Conservation (phyloP, 2,888 invertebrate genomes). For the Patella ulyssiponensis region DNA sequence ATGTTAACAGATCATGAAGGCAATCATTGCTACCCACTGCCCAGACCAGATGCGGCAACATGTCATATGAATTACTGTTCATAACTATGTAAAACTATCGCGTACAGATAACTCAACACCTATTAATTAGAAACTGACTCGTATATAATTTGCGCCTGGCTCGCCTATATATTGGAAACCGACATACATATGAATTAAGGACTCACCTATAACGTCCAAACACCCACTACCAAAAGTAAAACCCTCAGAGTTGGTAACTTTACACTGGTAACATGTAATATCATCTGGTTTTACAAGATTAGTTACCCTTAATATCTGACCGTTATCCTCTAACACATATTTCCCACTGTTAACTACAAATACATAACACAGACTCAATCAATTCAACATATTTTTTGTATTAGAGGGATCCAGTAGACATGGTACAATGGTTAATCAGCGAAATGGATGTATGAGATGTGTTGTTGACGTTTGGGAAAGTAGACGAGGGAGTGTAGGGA, state of each 20-base stretch:
- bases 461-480: too few relatives aligned
- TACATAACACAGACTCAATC: too few relatives aligned
- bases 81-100: neutral
- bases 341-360: neutral
- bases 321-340: neutral
- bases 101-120: neutral
- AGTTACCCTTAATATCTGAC: neutral
- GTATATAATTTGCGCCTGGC: too few relatives aligned
- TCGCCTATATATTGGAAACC: neutral
- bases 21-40: too few relatives aligned
- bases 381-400: too few relatives aligned
- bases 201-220: slow-evolving; percentile 20
- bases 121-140: too few relatives aligned
- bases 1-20: too few relatives aligned
- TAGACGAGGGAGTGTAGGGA: too few relatives aligned
- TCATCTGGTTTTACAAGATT: slow-evolving; percentile 1
- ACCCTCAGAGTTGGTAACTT: slow-evolving; percentile 8
- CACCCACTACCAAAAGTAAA: slow-evolving; percentile 14
- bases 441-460: too few relatives aligned
- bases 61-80: neutral
- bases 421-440: too few relatives aligned
- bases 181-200: neutral
- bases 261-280: slow-evolving; percentile 16
- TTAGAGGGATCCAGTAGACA: too few relatives aligned
- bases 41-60: too few relatives aligned